These are phyloP conservation scores for Trematomus loennbergii DNA, from an alignment of 2,113 vertebrate species.

Conservation along the genomic window DNA sequence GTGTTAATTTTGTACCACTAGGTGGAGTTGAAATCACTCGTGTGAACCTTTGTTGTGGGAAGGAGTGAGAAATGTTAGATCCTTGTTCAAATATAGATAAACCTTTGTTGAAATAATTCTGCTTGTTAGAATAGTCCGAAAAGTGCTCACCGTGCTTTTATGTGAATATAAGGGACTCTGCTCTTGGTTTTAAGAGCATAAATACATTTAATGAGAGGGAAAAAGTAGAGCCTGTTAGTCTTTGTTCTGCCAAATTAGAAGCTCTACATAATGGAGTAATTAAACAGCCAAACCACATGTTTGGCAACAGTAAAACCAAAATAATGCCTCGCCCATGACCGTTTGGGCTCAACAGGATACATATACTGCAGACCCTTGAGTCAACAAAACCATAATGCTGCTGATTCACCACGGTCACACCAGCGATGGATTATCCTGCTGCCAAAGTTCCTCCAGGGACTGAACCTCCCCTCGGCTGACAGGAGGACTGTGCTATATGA, in stretches of 20 bases:
- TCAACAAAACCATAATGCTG: conserved; percentile 55
- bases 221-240: conserved; percentile 15
- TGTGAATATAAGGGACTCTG: not conserved
- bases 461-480: conserved; percentile 41
- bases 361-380: conserved; percentile 47
- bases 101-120: not conserved
- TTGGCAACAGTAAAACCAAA: conserved; percentile 21
- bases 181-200: not conserved
- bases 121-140: not conserved
- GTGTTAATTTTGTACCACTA: conserved; percentile 55
- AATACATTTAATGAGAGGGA: not conserved
- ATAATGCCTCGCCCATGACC: conserved; percentile 35
- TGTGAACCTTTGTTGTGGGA: not conserved
- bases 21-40: conserved; percentile 56
- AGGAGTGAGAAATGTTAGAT: not conserved
- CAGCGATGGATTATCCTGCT: conserved; percentile 53
- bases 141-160: not conserved
- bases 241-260: conserved; percentile 31
- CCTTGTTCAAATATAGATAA: not conserved
- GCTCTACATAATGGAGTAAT: not conserved
- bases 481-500: not conserved
- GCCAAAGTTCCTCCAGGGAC: conserved; percentile 27
- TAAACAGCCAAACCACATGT: conserved; percentile 21
- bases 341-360: conserved; percentile 51
- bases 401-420: conserved; percentile 68